These are phyloP conservation scores for Papilio gigon DNA, from an alignment of 2,888 invertebrate species.

Conservation along the genomic window DNA sequence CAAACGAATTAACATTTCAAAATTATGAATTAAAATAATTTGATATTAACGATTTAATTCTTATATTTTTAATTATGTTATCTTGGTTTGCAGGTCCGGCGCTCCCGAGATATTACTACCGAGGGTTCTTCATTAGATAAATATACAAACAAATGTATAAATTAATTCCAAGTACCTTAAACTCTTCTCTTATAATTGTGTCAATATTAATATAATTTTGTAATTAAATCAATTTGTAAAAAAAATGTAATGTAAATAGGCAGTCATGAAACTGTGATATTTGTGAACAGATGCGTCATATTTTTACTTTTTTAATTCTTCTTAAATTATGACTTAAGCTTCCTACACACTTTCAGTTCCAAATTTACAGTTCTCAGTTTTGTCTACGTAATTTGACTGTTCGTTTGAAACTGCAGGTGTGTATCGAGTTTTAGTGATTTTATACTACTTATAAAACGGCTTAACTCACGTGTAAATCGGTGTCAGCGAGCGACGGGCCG, in stretches of 20 bases:
- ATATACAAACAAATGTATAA: conserved; percentile 30
- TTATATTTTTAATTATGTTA: not conserved
- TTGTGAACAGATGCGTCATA: conserved; percentile 42
- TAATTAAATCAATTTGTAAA: conserved; percentile 40
- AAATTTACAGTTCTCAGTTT: no score
- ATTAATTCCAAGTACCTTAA: conserved; percentile 33
- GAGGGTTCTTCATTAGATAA: conserved; percentile 58
- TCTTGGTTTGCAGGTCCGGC: conserved; percentile 55
- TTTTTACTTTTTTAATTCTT: conserved; percentile 26
- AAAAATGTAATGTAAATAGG: conserved; percentile 47
- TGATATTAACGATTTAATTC: no score
- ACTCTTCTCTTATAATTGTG: conserved; percentile 22
- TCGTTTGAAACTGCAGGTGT: no score
- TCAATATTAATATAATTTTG: conserved; percentile 33
- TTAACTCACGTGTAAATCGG: no score
- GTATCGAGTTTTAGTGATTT: no score
- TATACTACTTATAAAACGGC: no score
- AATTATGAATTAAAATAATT: not conserved
- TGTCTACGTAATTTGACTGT: no score
- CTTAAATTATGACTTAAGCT: conserved; percentile 18
- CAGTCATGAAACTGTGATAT: conserved; percentile 50
- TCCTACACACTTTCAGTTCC: no score
- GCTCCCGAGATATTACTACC: conserved; percentile 57
- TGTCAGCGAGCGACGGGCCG: no score
- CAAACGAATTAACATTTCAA: conserved; percentile 20